Percentiles rank a stretch among this genome's conserved stretches.
These are phyloP conservation scores for Nasonia oneida DNA, from an alignment of 2,888 invertebrate species.

Conservation along the genomic window DNA sequence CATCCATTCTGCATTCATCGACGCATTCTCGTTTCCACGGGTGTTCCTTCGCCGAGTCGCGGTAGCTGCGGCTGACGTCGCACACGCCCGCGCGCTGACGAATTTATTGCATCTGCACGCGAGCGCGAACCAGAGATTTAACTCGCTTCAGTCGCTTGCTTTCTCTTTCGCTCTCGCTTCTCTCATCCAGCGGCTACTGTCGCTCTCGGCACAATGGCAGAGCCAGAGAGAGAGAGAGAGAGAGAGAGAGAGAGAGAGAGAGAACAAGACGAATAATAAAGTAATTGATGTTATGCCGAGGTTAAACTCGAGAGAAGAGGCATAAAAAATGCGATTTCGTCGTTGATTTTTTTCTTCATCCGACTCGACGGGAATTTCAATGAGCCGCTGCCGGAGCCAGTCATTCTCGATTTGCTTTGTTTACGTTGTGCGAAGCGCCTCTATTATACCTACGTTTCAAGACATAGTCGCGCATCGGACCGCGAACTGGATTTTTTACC, in stretches of 20 bases:
- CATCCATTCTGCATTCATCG: slow-evolving; percentile 74
- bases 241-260: neutral
- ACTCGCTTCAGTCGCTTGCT: slow-evolving; percentile 33
- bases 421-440: neutral
- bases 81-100: slow-evolving; percentile 70
- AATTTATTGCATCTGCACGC: slow-evolving; percentile 74
- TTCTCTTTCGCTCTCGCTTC: neutral
- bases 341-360: neutral
- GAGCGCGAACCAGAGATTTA: slow-evolving; percentile 68
- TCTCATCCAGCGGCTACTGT: neutral
- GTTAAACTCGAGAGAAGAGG: slow-evolving; percentile 28
- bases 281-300: slow-evolving; percentile 56
- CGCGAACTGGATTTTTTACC: too few species aligned
- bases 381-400: neutral
- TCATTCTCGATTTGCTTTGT: neutral
- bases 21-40: slow-evolving; percentile 72
- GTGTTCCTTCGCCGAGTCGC: slow-evolving; percentile 66
- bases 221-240: neutral
- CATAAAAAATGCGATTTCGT: slow-evolving; percentile 26
- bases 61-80: slow-evolving; percentile 63
- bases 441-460: neutral
- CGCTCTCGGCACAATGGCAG: slow-evolving; percentile 36
- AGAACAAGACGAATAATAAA: slow-evolving; percentile 59
- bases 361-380: neutral
- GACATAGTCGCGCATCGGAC: too few species aligned